Base-by-base conservation (phyloP, 2,888 invertebrate genomes). In the Drosophila anomelani region DNA sequence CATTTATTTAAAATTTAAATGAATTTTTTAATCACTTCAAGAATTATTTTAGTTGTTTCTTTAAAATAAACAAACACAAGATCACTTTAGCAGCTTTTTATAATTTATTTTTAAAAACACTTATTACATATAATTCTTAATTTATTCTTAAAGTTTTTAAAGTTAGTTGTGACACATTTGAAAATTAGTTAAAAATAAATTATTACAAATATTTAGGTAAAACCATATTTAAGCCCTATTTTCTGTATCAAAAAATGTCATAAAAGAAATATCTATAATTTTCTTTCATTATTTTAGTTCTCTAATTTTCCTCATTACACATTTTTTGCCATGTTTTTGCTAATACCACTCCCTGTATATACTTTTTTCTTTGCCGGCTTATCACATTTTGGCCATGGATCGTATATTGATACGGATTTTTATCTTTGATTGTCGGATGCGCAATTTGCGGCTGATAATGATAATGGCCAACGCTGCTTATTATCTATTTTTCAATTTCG, bases 371-470 rank as follows among this genome's bases (percentile, higher is more conserved):
- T 34, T 51, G 20, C 49, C 77, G 75, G 75, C 71, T 76, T 55
- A 76, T 71, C 70, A 43, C 36, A 7, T 38, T 86, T 67, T 74
- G 55, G 55, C 23, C 55, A 41, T 56, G 67, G 47, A 68, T 68
- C 56, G 67, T 63, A 36, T 34, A 87, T 84, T 85, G 82, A 86
- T 82, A 75, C 74, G 49, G 61, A 57, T 73, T 49, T 72, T 72
- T 72, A 72, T 72, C 72, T 73, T 36, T 74, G 62, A 63, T 53
- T 75, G 75, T 81, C 57, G 77, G 85, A 81, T 83, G 85, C 72
- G 84, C 84, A 73, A 69, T 66, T 76, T 68, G 54, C 36, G 74
- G 72, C 78, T 87, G 88, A 82, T 85, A 77, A 76, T 80, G 66
- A 49, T 63, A 66, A 63, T 66, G 73, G 54, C 34, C 34, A 51